Conservation (phyloP, 2,888 invertebrate species). For the Deilephila elpenor region DNA sequence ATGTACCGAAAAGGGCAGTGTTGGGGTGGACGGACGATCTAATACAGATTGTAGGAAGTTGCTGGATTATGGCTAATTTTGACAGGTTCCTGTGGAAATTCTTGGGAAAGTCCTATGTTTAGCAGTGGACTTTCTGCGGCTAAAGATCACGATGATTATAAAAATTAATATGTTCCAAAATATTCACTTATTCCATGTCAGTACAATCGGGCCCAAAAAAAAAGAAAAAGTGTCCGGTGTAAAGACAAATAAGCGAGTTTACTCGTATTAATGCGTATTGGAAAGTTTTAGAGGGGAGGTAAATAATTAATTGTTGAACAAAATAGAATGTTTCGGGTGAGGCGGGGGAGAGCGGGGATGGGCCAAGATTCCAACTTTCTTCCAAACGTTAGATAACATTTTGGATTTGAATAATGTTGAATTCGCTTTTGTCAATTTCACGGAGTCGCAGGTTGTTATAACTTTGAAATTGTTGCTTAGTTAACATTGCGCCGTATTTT, state of each 20-base stretch:
- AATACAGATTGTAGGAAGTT: too few species aligned
- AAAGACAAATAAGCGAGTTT: conserved; percentile 41
- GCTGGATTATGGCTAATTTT: too few species aligned
- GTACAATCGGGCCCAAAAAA: conserved; percentile 38
- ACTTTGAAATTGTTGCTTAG: conserved; percentile 12
- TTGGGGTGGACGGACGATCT: too few species aligned
- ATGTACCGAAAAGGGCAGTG: too few species aligned
- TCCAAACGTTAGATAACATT: conserved; percentile 33
- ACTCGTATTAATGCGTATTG: conserved; percentile 27
- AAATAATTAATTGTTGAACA: conserved; percentile 33
- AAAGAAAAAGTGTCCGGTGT: conserved; percentile 26
- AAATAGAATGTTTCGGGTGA: conserved; percentile 27
- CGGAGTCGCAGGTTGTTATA: conserved; percentile 28
- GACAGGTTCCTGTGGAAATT: too few species aligned
- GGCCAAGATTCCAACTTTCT: conserved; percentile 30
- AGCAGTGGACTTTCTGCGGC: too few species aligned
- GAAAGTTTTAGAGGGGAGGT: conserved; percentile 15
- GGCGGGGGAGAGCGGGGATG: not conserved
- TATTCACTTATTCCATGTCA: too few species aligned
- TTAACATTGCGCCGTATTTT: conserved; percentile 4
- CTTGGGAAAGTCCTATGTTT: too few species aligned
- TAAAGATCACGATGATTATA: too few species aligned
- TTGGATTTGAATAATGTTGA: conserved; percentile 33
- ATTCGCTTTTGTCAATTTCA: conserved; percentile 30
- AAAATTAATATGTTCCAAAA: too few species aligned